A percentile compares a stretch with the other conserved stretches of the same genome.
Evolutionary conservation across 2,888 invertebrate genomes (phyloP).

Genomic region (Salticus scenicus): DNA sequence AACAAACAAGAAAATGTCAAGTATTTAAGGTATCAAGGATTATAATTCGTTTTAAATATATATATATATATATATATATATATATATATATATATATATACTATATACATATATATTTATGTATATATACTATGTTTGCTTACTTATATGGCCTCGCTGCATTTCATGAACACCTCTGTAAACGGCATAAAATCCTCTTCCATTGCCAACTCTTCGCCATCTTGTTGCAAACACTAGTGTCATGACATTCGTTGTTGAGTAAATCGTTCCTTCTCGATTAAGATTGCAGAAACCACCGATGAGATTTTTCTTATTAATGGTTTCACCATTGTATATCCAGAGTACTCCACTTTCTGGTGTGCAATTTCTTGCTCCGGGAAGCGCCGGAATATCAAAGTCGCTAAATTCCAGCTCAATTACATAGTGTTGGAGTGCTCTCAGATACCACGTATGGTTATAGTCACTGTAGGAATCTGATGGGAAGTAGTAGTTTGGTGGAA

Average conservation of each 20-base stretch:
- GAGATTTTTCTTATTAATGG: slow-evolving; percentile 24
- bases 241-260: slow-evolving; percentile 69
- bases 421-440: slow-evolving; percentile 62
- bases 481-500: slow-evolving; percentile 72
- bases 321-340: slow-evolving; percentile 70
- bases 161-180: slow-evolving; percentile 65
- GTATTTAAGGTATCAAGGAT: too few species aligned
- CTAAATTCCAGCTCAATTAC: slow-evolving; percentile 72
- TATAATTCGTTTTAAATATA: too few species aligned
- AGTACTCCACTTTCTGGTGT: slow-evolving; percentile 71
- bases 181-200: slow-evolving; percentile 73
- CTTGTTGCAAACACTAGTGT: slow-evolving; percentile 70
- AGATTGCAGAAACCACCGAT: slow-evolving; percentile 73
- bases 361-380: slow-evolving; percentile 72
- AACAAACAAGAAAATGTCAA: too few species aligned
- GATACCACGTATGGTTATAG: slow-evolving; percentile 72
- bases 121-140: too few species aligned
- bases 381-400: slow-evolving; percentile 72
- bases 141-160: too few species aligned
- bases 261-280: slow-evolving; percentile 72
- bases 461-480: slow-evolving; percentile 57
- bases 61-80: too few species aligned
- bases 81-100: too few species aligned
- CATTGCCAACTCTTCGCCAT: slow-evolving; percentile 73
- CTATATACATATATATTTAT: too few species aligned